phyloP scores from a whole-genome alignment of 2,888 invertebrate genomes.

The Operophtera brumata region DNA sequence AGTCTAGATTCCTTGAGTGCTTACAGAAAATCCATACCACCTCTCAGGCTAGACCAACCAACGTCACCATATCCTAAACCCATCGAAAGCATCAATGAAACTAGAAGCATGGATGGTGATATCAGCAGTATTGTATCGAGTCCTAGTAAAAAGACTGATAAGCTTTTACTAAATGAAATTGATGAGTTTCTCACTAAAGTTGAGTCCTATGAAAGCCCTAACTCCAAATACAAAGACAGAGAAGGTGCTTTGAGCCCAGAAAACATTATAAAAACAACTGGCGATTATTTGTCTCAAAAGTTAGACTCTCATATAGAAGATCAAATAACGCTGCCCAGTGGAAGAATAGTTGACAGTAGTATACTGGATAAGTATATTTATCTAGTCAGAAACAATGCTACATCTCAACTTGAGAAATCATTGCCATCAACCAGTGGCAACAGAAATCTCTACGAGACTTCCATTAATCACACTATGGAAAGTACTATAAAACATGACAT shows the following conservation, averaged over 20 bases:
- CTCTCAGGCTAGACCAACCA: constrained; percentile 42
- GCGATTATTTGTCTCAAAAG: constrained; percentile 65
- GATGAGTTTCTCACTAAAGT: constrained; percentile 74
- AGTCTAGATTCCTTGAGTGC: constrained; percentile 55
- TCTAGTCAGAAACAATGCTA: constrained; percentile 59
- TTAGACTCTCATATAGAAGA: constrained; percentile 50
- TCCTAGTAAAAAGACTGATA: constrained; percentile 72
- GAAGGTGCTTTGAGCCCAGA: constrained; percentile 48
- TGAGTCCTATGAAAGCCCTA: constrained; percentile 68
- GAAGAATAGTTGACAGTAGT: constrained; percentile 55
- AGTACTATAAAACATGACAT: constrained; percentile 34
- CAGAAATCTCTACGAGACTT: constrained; percentile 34
- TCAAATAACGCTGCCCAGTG: constrained; percentile 59
- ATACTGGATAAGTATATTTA: constrained; percentile 74
- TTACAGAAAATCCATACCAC: constrained; percentile 40
- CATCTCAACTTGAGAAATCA: constrained; percentile 43
- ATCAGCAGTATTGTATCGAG: constrained; percentile 72
- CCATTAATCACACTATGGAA: constrained; percentile 21
- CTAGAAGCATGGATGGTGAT: constrained; percentile 71
- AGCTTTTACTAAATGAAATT: constrained; percentile 70
- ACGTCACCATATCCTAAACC: constrained; percentile 14
- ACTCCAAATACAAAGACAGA: constrained; percentile 50
- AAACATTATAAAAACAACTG: constrained; percentile 68
- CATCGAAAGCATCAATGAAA: constrained; percentile 26
- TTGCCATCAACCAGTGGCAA: constrained; percentile 30